Conservation (phyloP, 2,888 invertebrate species). For the Temnothorax rugatulus region DNA sequence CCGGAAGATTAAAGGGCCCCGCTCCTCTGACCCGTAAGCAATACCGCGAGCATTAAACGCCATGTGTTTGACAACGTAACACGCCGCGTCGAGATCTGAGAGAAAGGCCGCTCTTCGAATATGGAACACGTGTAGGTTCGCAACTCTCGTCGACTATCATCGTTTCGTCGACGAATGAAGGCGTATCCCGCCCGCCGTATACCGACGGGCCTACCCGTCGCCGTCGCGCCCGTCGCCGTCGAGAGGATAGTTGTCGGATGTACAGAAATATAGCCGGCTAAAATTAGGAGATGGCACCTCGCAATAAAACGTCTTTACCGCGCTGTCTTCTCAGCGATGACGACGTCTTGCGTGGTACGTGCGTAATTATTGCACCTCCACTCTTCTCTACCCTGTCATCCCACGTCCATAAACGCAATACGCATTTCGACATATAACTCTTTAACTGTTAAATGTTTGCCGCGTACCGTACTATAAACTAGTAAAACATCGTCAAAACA, state of each 20-base stretch:
- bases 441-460: background rate
- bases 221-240: conserved; percentile 11
- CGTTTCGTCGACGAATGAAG: conserved; percentile 59
- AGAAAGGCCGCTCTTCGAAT: conserved; percentile 76
- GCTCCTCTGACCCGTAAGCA: conserved; percentile 78
- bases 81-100: conserved; percentile 82
- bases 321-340: conserved; percentile 63
- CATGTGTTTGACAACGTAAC: conserved; percentile 85
- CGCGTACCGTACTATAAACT: background rate
- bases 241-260: conserved; percentile 74
- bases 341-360: conserved; percentile 52
- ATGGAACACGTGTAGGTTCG: conserved; percentile 82
- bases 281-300: conserved; percentile 73
- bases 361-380: conserved; percentile 67
- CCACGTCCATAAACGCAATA: conserved; percentile 36
- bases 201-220: conserved; percentile 11
- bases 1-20: conserved; percentile 81
- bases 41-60: conserved; percentile 83
- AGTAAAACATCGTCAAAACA: background rate
- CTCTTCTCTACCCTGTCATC: background rate
- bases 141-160: conserved; percentile 66
- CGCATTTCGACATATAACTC: conserved; percentile 16
- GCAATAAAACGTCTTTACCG: conserved; percentile 68
- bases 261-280: conserved; percentile 75
- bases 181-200: conserved; percentile 40